phyloP scores from a whole-genome alignment of 2,888 invertebrate species.

The Dicyrtoma fusca region DNA sequence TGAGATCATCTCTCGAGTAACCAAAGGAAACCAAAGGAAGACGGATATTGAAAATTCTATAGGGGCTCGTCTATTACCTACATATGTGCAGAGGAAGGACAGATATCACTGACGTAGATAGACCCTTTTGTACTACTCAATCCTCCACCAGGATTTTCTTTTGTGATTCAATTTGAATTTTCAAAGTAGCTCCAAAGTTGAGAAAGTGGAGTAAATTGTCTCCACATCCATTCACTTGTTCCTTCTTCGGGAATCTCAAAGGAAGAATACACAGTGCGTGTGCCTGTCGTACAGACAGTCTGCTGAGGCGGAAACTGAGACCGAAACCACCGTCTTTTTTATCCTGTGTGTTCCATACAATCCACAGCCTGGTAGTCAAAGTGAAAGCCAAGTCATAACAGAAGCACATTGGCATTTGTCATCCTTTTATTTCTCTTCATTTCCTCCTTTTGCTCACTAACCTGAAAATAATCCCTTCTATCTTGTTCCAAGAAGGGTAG shows the following conservation, averaged over 20 bases:
- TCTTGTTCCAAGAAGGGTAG: conserved; percentile 1
- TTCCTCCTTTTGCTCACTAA: conserved; percentile 1
- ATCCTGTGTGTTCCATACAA: background rate
- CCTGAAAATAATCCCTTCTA: background rate
- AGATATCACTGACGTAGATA: too few relatives aligned
- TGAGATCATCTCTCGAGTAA: too few relatives aligned
- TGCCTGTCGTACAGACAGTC: background rate
- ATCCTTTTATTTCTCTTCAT: conserved; percentile 2
- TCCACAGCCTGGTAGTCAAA: background rate
- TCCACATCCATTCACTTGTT: background rate
- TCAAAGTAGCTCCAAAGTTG: conserved; percentile 26
- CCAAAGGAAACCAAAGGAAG: too few relatives aligned
- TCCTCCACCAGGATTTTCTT: background rate
- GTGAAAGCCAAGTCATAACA: too few relatives aligned
- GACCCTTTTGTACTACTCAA: background rate
- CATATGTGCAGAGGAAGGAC: too few relatives aligned
- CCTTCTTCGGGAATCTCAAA: background rate
- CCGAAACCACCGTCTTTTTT: background rate
- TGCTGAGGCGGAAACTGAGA: background rate
- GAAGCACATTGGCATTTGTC: conserved; percentile 14
- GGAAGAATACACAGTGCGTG: background rate
- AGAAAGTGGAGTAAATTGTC: conserved; percentile 30
- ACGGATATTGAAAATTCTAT: too few relatives aligned
- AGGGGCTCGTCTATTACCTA: too few relatives aligned
- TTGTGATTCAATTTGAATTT: conserved; percentile 29